Conservation (phyloP, 2,113 vertebrate species). For the Onychostruthus taczanowskii region DNA sequence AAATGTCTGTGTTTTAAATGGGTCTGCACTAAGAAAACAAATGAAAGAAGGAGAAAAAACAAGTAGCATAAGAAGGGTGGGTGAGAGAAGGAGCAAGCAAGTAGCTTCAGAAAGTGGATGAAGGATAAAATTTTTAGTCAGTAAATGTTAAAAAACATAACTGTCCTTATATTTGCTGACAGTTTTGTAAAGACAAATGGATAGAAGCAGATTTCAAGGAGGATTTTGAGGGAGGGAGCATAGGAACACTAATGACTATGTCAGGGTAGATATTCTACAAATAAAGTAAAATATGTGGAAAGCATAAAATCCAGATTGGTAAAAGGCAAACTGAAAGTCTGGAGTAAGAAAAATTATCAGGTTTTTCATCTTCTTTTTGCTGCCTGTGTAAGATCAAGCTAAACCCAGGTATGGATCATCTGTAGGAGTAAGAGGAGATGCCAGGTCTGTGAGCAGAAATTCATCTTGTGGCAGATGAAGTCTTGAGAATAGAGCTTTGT, state of each 20-base stretch:
- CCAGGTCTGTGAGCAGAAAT: neutral
- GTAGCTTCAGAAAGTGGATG: neutral
- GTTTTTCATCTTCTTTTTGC: neutral
- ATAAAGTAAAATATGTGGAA: neutral
- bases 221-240: neutral
- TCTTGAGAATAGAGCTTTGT: neutral
- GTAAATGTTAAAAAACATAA: neutral
- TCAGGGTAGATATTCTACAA: neutral
- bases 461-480: neutral
- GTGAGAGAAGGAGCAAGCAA: neutral
- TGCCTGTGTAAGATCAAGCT: neutral
- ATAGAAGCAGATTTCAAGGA: neutral
- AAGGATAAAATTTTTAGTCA: neutral
- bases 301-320: neutral
- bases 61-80: neutral
- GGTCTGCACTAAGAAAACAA: neutral
- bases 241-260: neutral
- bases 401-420: neutral
- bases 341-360: neutral
- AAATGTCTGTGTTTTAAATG: neutral
- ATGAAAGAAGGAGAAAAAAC: neutral
- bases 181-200: neutral
- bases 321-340: neutral
- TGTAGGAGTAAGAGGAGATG: neutral
- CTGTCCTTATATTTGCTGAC: neutral